Percentiles rank a stretch among this genome's conserved stretches.
Evolutionary conservation across 2,113 vertebrate genomes (phyloP).

Genomic region (Poeciliopsis turrubarensis): DNA sequence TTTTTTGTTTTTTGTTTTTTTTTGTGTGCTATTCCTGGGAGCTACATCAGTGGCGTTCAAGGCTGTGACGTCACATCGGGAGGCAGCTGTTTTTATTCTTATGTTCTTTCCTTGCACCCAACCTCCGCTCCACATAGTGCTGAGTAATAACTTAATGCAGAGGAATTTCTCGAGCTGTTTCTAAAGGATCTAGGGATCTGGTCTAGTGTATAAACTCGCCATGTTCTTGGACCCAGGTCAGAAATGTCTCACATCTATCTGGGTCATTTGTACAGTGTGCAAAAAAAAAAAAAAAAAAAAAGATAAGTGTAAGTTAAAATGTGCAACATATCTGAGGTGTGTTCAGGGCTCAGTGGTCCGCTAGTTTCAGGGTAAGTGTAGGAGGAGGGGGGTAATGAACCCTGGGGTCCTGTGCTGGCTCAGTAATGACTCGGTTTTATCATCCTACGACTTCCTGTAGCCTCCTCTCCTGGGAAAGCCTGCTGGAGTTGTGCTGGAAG

Average conservation of each 20-base stretch:
- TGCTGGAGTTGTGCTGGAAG: slow-evolving; percentile 71
- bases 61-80: slow-evolving; percentile 56
- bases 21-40: slow-evolving; percentile 63
- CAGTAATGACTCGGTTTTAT: slow-evolving; percentile 80
- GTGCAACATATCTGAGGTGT: slow-evolving; percentile 42
- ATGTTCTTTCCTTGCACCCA: slow-evolving; percentile 54
- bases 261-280: not conserved
- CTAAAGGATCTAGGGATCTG: not conserved
- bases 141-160: slow-evolving; percentile 60
- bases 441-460: slow-evolving; percentile 82
- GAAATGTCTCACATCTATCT: not conserved
- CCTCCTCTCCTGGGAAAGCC: slow-evolving; percentile 77
- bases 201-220: not conserved
- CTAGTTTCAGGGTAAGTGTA: slow-evolving; percentile 50
- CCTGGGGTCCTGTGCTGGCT: slow-evolving; percentile 74
- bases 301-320: not conserved
- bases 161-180: slow-evolving; percentile 18
- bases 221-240: not conserved
- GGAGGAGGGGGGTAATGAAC: slow-evolving; percentile 73
- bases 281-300: not conserved
- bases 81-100: slow-evolving; percentile 73
- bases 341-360: slow-evolving; percentile 48
- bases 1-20: slow-evolving; percentile 29
- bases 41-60: slow-evolving; percentile 60
- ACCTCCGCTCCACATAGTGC: slow-evolving; percentile 48